phyloP scores from a whole-genome alignment of 2,888 invertebrate genomes.

The Lutraria lutraria region DNA sequence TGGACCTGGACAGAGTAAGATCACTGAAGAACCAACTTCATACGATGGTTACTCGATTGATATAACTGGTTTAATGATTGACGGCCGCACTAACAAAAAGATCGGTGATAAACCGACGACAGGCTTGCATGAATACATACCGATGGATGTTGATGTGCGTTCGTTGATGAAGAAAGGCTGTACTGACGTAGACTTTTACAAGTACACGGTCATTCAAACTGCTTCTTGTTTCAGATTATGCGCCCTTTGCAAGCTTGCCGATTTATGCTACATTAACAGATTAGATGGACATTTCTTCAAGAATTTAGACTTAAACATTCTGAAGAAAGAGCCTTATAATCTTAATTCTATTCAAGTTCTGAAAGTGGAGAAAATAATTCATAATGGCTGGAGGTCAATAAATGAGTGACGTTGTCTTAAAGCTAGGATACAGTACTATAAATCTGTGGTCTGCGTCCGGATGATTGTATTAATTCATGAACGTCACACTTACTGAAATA shows the following conservation, averaged over 20 bases:
- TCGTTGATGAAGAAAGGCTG: background rate
- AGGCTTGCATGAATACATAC: background rate
- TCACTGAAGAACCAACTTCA: background rate
- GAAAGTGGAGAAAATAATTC: conserved; percentile 26
- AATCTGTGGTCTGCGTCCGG: too few species aligned
- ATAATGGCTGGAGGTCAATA: conserved; percentile 26
- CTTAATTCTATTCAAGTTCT: conserved; percentile 3
- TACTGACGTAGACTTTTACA: conserved; percentile 14
- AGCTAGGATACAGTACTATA: too few species aligned
- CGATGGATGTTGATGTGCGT: background rate
- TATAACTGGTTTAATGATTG: background rate
- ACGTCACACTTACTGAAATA: too few species aligned
- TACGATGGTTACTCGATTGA: background rate
- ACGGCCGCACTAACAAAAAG: background rate
- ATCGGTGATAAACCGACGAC: background rate
- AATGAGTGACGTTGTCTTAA: background rate
- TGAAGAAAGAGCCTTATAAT: conserved; percentile 19
- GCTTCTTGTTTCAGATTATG: conserved; percentile 18
- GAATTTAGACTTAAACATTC: background rate
- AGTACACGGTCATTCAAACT: conserved; percentile 15
- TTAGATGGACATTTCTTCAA: conserved; percentile 30
- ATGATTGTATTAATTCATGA: too few species aligned
- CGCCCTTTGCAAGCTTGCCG: conserved; percentile 4
- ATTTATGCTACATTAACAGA: background rate
- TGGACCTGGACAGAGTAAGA: background rate